Evolutionary conservation across 2,113 vertebrate genomes (phyloP).

Genomic region (Paraplagusia blochii): DNA sequence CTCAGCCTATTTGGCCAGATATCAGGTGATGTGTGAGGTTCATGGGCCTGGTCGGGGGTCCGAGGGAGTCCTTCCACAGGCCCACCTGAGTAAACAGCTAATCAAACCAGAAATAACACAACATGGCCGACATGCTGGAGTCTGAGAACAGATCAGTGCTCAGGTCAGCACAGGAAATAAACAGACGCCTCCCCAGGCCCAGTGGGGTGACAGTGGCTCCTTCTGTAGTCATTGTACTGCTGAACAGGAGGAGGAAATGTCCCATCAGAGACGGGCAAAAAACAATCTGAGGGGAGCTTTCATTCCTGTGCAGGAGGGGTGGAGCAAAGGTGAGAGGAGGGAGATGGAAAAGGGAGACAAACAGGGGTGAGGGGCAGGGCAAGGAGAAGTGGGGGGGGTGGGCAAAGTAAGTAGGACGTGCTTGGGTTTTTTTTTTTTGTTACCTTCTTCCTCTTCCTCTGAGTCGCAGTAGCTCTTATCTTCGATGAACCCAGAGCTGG

Average conservation of each 20-base stretch:
- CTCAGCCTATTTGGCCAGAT: slow-evolving; percentile 38
- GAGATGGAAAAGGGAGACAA: slow-evolving; percentile 17
- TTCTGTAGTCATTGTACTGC: slow-evolving; percentile 65
- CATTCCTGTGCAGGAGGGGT: slow-evolving; percentile 38
- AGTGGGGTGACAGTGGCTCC: slow-evolving; percentile 67
- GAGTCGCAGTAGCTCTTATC: slow-evolving; percentile 95
- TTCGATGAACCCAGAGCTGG: slow-evolving; percentile 93
- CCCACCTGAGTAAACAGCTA: slow-evolving; percentile 79
- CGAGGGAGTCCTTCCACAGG: slow-evolving; percentile 51
- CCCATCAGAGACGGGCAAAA: slow-evolving; percentile 60
- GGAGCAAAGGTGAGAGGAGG: slow-evolving; percentile 50
- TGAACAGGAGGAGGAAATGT: slow-evolving; percentile 71
- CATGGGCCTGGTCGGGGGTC: slow-evolving; percentile 25
- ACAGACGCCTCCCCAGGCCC: slow-evolving; percentile 57
- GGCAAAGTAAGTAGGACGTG: slow-evolving; percentile 50
- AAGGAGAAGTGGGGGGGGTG: neutral
- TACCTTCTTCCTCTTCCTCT: slow-evolving; percentile 95
- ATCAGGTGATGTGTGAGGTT: slow-evolving; percentile 50
- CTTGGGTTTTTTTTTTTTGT: slow-evolving; percentile 52
- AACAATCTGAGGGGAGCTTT: slow-evolving; percentile 67
- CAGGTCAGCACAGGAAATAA: slow-evolving; percentile 64
- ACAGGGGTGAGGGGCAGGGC: neutral
- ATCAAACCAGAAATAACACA: slow-evolving; percentile 74
- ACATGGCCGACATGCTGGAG: slow-evolving; percentile 33
- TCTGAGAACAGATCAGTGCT: slow-evolving; percentile 33